Base-by-base conservation (phyloP, 2,797 vertebrate species). In the Acrocephalus scirpaceus region DNA sequence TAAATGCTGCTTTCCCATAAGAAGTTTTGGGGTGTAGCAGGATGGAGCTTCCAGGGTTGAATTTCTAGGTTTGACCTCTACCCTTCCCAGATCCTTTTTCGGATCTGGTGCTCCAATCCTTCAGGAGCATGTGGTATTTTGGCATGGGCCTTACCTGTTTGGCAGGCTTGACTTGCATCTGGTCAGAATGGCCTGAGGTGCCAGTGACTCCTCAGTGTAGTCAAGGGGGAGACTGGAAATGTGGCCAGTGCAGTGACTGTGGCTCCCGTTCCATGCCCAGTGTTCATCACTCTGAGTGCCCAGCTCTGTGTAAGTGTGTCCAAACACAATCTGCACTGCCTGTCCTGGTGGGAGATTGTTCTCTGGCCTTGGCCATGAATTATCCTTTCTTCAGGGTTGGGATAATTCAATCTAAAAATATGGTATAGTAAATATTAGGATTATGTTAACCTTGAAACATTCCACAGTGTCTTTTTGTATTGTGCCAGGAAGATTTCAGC, bases 261-360 rank as follows among this genome's bases (percentile, higher is more conserved):
- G 65, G 6, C 17, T 86, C 34, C 42, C 42, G 26, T 17, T 17
- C 34, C 9, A 2, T 19, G 34, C 21, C 7, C 56, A 17, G 13
- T 1, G 65, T 1, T 61, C n/a, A 10, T 16, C 5, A 3, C 56
- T 19, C 62, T 22, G 50, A 30, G 42, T 34, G 48, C 3, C 10
- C 32, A 71, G 45, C 74, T 53, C 76, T 23, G 3, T 8, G 5
- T 27, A 6, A 25, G 15, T 4, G 16, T 79, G 67, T 25, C 47
- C 69, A 44, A 44, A 36, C 0, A 0, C 27, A 42, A 11, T 32
- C 5, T 2, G 2, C 27, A 16, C 47, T 6, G 7, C 44, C 26
- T 64, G 3, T 27, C 5, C 2, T 7, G 27, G 17, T 25, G 69
- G 44, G 73, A 73, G 14, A 48, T 60, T 26, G 7, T 51, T 62